Conservation (phyloP, 2,888 invertebrate genomes). For the Lepidochrysops patricia region DNA sequence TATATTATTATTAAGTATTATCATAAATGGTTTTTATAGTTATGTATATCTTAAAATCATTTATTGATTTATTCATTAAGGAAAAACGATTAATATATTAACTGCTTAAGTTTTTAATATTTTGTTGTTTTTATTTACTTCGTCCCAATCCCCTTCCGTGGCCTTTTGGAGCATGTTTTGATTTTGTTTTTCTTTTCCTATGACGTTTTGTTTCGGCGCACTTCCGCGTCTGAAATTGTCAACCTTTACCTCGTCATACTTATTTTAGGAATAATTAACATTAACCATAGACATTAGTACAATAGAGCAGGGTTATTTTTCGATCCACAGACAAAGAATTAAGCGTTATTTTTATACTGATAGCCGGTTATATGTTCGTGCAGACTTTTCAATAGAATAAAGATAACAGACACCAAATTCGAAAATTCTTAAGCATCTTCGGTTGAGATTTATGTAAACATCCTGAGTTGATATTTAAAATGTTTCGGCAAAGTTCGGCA, state of each 20-base stretch:
- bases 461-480: slow-evolving; percentile 56
- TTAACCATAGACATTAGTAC: slow-evolving; percentile 73
- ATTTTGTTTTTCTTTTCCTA: slow-evolving; percentile 36
- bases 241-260: slow-evolving; percentile 70
- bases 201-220: slow-evolving; percentile 40
- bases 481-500: slow-evolving; percentile 62
- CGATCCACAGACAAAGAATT: slow-evolving; percentile 71
- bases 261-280: slow-evolving; percentile 71
- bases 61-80: slow-evolving; percentile 74
- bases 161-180: slow-evolving; percentile 46
- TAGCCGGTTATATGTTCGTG: slow-evolving; percentile 69
- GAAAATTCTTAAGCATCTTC: slow-evolving; percentile 59
- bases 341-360: slow-evolving; percentile 73
- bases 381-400: slow-evolving; percentile 63
- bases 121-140: slow-evolving; percentile 66
- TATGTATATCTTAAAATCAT: slow-evolving; percentile 74
- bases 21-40: slow-evolving; percentile 74
- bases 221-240: slow-evolving; percentile 54
- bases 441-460: slow-evolving; percentile 55
- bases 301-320: slow-evolving; percentile 75
- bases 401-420: slow-evolving; percentile 53
- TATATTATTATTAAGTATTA: slow-evolving; percentile 75
- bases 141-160: slow-evolving; percentile 46
- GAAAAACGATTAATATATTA: slow-evolving; percentile 74
- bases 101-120: slow-evolving; percentile 71